Percentiles rank a stretch among this genome's conserved stretches.
phyloP scores from a whole-genome alignment of 1,140 invertebrate genomes.

The Camponotus vicinus region DNA sequence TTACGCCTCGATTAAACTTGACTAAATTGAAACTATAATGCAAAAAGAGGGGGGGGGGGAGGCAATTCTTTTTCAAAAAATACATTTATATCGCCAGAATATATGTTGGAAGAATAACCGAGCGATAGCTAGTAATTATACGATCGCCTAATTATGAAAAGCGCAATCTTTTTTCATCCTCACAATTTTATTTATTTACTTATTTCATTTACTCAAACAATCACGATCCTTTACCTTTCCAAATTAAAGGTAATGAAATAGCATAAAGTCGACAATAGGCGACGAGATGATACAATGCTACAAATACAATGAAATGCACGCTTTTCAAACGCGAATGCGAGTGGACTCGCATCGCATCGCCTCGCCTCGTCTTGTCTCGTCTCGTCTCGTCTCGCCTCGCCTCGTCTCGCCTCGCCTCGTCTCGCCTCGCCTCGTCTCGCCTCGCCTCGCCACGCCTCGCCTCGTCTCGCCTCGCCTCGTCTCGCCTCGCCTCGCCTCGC shows the following conservation, averaged over 20 bases:
- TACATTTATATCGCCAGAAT: too few species aligned
- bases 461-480: too few species aligned
- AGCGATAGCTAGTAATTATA: not conserved
- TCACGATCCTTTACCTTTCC: constrained; percentile 28
- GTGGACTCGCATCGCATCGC: constrained; percentile 9
- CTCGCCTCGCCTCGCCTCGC: not conserved
- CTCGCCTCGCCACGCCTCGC: too few species aligned
- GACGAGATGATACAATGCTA: constrained; percentile 36
- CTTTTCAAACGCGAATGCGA: constrained; percentile 37
- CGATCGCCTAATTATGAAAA: constrained; percentile 38
- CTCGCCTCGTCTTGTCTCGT: not conserved
- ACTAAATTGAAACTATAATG: too few species aligned
- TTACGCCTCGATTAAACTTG: not conserved
- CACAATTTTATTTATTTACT: not conserved
- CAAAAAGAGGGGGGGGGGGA: too few species aligned
- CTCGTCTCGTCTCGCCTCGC: too few species aligned
- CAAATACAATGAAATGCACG: constrained; percentile 1
- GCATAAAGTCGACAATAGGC: constrained; percentile 13
- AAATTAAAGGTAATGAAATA: constrained; percentile 32
- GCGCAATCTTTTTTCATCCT: constrained; percentile 17
- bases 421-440: too few species aligned
- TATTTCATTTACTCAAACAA: constrained; percentile 33
- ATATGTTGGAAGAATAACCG: not conserved
- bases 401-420: too few species aligned
- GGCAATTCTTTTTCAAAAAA: too few species aligned